Evolutionary conservation across 2,113 vertebrate genomes (phyloP).

Genomic region (Caranx ignobilis): DNA sequence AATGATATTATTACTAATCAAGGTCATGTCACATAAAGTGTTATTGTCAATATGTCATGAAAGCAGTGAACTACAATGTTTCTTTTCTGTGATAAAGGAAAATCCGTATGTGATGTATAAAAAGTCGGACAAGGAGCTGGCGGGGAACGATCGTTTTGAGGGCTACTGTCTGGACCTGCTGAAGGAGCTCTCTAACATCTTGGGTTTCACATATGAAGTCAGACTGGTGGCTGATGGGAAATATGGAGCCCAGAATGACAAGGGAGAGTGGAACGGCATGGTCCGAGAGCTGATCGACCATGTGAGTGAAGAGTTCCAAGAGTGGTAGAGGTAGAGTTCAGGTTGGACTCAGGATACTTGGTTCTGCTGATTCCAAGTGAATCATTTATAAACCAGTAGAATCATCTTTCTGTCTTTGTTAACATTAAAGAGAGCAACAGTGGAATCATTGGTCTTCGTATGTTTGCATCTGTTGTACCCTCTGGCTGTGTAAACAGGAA

Average conservation of each 20-base stretch:
- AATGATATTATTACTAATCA: background rate
- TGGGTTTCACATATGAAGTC: constrained; percentile 97
- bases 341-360: no score
- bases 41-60: background rate
- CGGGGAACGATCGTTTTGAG: constrained; percentile 96
- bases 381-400: background rate
- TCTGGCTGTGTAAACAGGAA: background rate
- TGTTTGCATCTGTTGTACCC: background rate
- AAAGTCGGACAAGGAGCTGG: constrained; percentile 95
- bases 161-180: constrained; percentile 97
- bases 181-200: constrained; percentile 95
- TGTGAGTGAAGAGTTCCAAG: constrained; percentile 82
- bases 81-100: constrained; percentile 84
- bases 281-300: constrained; percentile 98
- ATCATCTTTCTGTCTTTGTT: background rate
- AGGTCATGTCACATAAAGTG: no score
- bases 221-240: constrained; percentile 95
- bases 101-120: constrained; percentile 98
- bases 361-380: background rate
- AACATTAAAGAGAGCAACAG: background rate
- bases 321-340: background rate
- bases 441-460: background rate
- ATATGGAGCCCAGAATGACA: constrained; percentile 98
- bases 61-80: background rate
- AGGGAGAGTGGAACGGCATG: constrained; percentile 99